These are phyloP conservation scores for Aleiodes alternator DNA, from an alignment of 2,888 invertebrate species.

Conservation along the genomic window DNA sequence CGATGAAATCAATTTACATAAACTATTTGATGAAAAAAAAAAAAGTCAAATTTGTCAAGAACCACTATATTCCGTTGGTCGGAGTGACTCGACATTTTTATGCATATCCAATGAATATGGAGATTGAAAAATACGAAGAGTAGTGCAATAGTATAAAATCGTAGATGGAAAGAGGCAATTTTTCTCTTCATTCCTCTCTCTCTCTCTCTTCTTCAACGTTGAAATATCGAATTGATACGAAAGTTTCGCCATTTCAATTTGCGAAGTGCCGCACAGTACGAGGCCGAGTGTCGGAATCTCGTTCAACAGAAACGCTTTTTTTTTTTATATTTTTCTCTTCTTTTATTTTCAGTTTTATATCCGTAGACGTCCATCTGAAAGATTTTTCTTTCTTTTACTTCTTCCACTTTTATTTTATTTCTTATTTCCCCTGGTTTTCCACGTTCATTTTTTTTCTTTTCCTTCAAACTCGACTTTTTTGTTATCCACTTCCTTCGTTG, in stretches of 20 bases:
- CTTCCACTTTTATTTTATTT: constrained; percentile 10
- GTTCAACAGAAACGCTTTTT: constrained; percentile 11
- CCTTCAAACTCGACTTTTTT: neutral
- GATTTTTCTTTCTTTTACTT: constrained; percentile 9
- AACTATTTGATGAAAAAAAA: too few species aligned
- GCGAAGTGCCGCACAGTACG: constrained; percentile 28
- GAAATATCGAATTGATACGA: constrained; percentile 35
- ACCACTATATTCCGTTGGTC: neutral
- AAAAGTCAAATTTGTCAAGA: too few species aligned
- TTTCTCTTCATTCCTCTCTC: neutral
- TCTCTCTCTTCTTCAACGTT: neutral
- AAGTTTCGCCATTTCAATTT: constrained; percentile 39
- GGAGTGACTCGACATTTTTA: constrained; percentile 8
- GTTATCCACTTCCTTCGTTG: constrained; percentile 30
- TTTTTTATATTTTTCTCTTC: neutral
- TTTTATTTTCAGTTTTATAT: constrained; percentile 10
- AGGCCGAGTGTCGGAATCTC: constrained; percentile 31
- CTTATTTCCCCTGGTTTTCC: neutral
- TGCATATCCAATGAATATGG: constrained; percentile 4
- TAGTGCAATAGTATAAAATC: constrained; percentile 26
- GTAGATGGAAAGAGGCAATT: neutral
- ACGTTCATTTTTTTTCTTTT: neutral
- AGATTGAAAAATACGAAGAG: constrained; percentile 9
- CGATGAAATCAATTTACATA: too few species aligned
- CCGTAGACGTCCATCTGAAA: constrained; percentile 24